phyloP scores from a whole-genome alignment of 1,140 invertebrate genomes.

The Sipha flava region DNA sequence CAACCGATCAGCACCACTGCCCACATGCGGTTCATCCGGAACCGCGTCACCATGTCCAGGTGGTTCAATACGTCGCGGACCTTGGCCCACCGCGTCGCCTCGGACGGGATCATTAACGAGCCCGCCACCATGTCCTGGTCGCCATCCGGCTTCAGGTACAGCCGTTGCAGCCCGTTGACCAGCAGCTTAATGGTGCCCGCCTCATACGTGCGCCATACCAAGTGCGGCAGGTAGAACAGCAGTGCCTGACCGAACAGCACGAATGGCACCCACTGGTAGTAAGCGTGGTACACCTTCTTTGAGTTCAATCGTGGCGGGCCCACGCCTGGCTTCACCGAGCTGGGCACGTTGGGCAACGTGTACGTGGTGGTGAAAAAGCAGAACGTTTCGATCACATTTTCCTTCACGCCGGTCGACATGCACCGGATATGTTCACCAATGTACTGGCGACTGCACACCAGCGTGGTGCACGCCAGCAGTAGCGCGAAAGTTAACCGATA shows the following conservation, averaged over 20 bases:
- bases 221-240: conserved; percentile 86
- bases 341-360: conserved; percentile 66
- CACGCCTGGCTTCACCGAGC: conserved; percentile 60
- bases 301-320: conserved; percentile 65
- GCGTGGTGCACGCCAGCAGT: conserved; percentile 41
- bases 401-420: conserved; percentile 56
- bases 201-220: conserved; percentile 84
- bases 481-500: conserved; percentile 44
- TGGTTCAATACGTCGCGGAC: conserved; percentile 62
- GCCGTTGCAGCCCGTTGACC: conserved; percentile 73
- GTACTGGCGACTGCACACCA: conserved; percentile 51
- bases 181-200: conserved; percentile 78
- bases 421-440: conserved; percentile 52
- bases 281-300: conserved; percentile 82
- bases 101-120: background rate
- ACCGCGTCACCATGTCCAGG: conserved; percentile 79
- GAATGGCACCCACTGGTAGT: conserved; percentile 95
- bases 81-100: conserved; percentile 35
- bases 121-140: conserved; percentile 47
- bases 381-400: conserved; percentile 84
- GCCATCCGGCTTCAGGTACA: conserved; percentile 67
- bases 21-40: conserved; percentile 45
- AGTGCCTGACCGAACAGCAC: conserved; percentile 86
- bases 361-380: conserved; percentile 95
- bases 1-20: conserved; percentile 62